A percentile compares a stretch with the other conserved stretches of the same genome.
Conservation (phyloP, 2,797 vertebrate genomes). For the Gouania willdenowi region DNA sequence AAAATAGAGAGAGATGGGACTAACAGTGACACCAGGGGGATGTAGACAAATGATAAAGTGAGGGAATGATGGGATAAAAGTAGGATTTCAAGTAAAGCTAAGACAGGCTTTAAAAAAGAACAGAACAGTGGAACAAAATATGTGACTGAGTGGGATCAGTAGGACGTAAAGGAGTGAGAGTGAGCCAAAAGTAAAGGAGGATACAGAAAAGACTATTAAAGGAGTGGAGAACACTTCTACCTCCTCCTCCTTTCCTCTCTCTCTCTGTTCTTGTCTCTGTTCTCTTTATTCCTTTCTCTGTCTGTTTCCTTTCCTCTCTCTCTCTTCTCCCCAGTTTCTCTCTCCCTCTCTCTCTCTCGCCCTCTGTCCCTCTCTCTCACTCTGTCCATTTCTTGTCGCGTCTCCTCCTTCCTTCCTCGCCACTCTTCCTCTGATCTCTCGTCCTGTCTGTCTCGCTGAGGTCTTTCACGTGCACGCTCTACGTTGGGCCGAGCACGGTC, state of each 20-base stretch:
- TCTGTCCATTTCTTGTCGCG: constrained; percentile 30
- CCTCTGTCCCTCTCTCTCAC: constrained; percentile 16
- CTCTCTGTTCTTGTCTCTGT: constrained; percentile 55
- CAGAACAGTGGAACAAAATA: no score
- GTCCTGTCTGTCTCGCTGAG: constrained; percentile 9
- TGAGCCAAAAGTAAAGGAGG: background rate
- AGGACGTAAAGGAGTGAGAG: no score
- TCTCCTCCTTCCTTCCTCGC: constrained; percentile 6
- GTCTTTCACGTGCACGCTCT: constrained; percentile 6
- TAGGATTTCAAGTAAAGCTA: no score
- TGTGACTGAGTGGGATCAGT: no score
- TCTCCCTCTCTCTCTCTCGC: constrained; percentile 2
- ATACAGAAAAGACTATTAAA: constrained; percentile 1
- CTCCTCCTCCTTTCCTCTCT: constrained; percentile 51
- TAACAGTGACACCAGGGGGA: background rate
- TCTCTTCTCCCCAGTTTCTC: constrained; percentile 8
- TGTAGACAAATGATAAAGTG: background rate
- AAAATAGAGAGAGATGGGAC: background rate
- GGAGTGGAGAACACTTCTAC: constrained; percentile 9
- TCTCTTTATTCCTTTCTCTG: constrained; percentile 56
- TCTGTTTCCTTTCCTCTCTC: constrained; percentile 1
- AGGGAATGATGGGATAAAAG: no score
- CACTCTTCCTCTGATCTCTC: constrained; percentile 18
- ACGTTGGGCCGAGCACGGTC: background rate
- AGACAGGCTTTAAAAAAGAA: no score